Evolutionary conservation across 2,797 vertebrate genomes (phyloP), one percentile per base, ranked within the genome.

Genomic region (Neosilurus mollespiculum): DNA sequence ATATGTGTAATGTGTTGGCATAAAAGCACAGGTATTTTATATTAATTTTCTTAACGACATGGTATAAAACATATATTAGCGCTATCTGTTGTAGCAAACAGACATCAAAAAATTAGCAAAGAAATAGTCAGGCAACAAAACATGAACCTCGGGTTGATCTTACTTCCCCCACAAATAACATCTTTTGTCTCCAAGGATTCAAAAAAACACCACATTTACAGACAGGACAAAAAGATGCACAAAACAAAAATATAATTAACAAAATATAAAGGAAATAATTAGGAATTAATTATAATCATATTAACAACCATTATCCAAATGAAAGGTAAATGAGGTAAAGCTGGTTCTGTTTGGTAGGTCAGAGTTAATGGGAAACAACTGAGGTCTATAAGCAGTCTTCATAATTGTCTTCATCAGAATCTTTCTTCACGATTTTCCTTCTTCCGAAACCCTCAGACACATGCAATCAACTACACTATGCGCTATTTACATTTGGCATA

Each of bases 281-380:
- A 43, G n/a, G 26, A 15, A 77, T 37, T 61, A 24, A 49, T 64
- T 64, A 62, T 62, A 10, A 78, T n/a, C 61, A 77, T 3, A 76
- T 59, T n/a, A 34, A 76, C 76, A 64, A 64, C 9, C 15, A 18
- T 51, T 15, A 70, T 54, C 12, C 12, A 58, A 53, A 9, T 43
- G 10, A 58, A 72, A 43, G 16, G 24, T 64, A 69, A 61, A 78
- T 6, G 61, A 79, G 76, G 76, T 84, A 73, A 79, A 56, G 67
- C 77, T 73, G 82, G 49, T 84, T 62, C 72, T 56, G 24, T 59
- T 72, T 62, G 34, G 58, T 64, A 54, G 16, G 76, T 64, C 26
- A 62, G 20, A 43, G 51, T 80, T 65, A 79, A 51, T 51, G 16
- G 3, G 26, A 37, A 49, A 22, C 18, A 49, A 26, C 7, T 59